phyloP scores from a whole-genome alignment of 2,888 invertebrate genomes.

The Apamea crenata region DNA sequence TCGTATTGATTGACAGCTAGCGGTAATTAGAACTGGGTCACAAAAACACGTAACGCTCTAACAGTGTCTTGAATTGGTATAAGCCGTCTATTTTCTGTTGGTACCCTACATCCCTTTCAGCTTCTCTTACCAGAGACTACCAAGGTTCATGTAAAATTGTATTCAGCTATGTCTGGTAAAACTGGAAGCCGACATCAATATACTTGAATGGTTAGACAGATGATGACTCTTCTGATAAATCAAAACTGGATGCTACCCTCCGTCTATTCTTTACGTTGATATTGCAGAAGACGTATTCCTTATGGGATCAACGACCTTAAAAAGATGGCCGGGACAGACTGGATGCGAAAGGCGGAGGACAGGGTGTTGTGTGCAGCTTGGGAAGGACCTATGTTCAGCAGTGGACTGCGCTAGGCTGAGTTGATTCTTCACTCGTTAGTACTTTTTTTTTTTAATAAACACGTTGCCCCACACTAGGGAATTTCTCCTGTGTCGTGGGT shows the following conservation, averaged over 20 bases:
- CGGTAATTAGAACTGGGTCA: slow-evolving; percentile 7
- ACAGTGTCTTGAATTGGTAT: background rate
- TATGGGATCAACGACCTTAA: background rate
- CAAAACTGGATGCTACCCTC: background rate
- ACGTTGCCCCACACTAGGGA: no score
- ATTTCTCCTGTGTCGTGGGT: no score
- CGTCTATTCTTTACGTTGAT: background rate
- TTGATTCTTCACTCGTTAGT: background rate
- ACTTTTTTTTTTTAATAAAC: no score
- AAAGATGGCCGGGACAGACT: background rate
- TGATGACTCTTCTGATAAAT: background rate
- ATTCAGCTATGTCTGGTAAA: background rate
- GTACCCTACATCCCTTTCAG: background rate
- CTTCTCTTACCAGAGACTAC: background rate
- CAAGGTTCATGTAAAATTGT: background rate
- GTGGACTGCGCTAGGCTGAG: background rate
- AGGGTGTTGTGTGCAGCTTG: no score
- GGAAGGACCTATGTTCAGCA: background rate
- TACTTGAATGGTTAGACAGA: background rate
- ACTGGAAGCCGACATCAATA: background rate
- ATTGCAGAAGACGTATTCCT: background rate
- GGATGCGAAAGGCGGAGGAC: background rate
- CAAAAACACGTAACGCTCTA: background rate
- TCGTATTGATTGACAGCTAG: slow-evolving; percentile 30
- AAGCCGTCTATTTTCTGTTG: background rate